Evolutionary conservation across 2,888 invertebrate genomes (phyloP).

Genomic region (Prosapia bicincta): DNA sequence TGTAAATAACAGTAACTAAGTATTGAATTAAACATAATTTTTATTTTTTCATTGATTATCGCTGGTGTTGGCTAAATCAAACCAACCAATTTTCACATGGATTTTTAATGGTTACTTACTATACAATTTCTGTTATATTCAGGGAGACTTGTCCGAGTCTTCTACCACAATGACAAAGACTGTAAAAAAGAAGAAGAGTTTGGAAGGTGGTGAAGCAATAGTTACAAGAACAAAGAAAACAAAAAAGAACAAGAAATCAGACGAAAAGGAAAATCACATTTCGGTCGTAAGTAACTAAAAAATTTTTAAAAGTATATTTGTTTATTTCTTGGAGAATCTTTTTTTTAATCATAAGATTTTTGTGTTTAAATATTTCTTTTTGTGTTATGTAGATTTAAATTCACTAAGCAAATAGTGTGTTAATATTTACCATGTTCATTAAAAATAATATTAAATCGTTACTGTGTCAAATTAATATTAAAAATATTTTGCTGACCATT

Average conservation of each 20-base stretch:
- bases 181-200: conserved; percentile 39
- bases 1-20: too few species aligned
- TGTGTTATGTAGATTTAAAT: not conserved
- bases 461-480: too few species aligned
- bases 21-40: too few species aligned
- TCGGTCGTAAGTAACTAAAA: conserved; percentile 50
- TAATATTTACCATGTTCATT: too few species aligned
- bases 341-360: not conserved
- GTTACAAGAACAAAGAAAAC: conserved; percentile 49
- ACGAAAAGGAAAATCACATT: conserved; percentile 52
- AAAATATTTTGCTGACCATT: too few species aligned
- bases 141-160: conserved; percentile 32
- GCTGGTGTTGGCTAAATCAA: too few species aligned
- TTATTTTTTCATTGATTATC: too few species aligned
- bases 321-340: not conserved
- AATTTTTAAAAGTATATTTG: not conserved
- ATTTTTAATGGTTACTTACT: too few species aligned
- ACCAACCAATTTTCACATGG: too few species aligned
- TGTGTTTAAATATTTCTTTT: too few species aligned
- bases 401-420: conserved; percentile 1
- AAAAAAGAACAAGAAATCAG: conserved; percentile 50
- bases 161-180: conserved; percentile 37
- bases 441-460: too few species aligned
- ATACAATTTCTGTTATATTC: conserved; percentile 7
- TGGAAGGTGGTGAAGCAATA: conserved; percentile 45